Conservation (phyloP, 2,888 invertebrate genomes). For the Polyploca ridens region DNA sequence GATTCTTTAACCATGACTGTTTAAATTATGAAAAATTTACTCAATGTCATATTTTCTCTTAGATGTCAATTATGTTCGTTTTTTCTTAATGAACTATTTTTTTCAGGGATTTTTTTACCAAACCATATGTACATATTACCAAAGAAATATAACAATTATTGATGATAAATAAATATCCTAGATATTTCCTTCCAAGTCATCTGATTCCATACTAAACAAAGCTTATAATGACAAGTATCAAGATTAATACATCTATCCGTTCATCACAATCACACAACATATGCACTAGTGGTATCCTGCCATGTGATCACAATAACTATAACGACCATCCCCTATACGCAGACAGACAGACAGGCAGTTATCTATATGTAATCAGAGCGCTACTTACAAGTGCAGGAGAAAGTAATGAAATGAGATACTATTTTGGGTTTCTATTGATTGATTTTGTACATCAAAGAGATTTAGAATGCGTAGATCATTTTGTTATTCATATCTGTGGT, state of each 20-base stretch:
- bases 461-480: too few species aligned
- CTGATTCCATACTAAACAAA: not conserved
- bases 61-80: too few species aligned
- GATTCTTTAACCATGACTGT: too few species aligned
- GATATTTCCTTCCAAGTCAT: too few species aligned
- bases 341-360: slow-evolving; percentile 45
- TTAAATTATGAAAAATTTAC: too few species aligned
- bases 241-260: slow-evolving; percentile 29
- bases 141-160: too few species aligned
- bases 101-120: too few species aligned
- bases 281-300: slow-evolving; percentile 67
- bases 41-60: too few species aligned
- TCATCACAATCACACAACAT: slow-evolving; percentile 62
- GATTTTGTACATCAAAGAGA: not conserved
- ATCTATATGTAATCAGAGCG: slow-evolving; percentile 70
- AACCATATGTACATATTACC: too few species aligned
- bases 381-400: slow-evolving; percentile 53
- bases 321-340: slow-evolving; percentile 56
- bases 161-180: too few species aligned
- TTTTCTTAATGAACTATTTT: too few species aligned
- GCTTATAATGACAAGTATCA: slow-evolving; percentile 45
- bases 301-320: slow-evolving; percentile 74
- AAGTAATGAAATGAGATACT: not conserved
- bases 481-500: too few species aligned
- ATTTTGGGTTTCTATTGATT: not conserved